A percentile compares a stretch with the other conserved stretches of the same genome.
Evolutionary conservation across 2,797 vertebrate genomes (phyloP).

Genomic region (Malacoraja senta): DNA sequence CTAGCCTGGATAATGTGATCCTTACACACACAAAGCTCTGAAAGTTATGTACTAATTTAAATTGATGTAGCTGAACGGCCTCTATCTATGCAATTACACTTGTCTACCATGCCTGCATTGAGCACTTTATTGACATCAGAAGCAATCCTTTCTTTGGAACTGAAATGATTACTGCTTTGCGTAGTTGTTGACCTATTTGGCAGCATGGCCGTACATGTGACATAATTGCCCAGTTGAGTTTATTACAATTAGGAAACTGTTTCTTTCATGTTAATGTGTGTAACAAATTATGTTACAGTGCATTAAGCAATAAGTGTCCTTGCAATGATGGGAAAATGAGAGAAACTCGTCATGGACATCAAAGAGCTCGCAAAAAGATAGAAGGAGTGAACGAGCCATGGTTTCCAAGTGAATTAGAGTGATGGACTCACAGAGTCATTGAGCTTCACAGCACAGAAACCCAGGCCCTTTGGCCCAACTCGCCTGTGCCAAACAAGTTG

Average conservation of each 20-base stretch:
- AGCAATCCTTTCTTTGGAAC: constrained; percentile 5
- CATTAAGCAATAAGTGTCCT: constrained; percentile 8
- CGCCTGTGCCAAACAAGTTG: too few relatives aligned
- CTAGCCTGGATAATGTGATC: not conserved
- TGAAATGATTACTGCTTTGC: constrained; percentile 21
- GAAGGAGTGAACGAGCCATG: not conserved
- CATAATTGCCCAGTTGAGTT: constrained; percentile 29
- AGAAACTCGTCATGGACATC: not conserved
- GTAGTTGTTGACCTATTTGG: constrained; percentile 33
- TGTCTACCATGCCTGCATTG: not conserved
- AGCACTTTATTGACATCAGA: constrained; percentile 34
- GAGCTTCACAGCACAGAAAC: too few relatives aligned
- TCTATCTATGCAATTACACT: constrained; percentile 22
- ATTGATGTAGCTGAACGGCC: constrained; percentile 9
- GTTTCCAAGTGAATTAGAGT: not conserved
- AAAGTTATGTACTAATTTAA: constrained; percentile 19
- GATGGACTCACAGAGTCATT: too few relatives aligned
- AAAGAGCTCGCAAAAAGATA: not conserved
- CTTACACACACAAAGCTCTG: not conserved
- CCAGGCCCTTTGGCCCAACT: too few relatives aligned
- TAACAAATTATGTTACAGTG: constrained; percentile 14
- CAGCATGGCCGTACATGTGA: constrained; percentile 1
- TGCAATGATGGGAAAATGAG: constrained; percentile 16
- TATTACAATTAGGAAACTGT: constrained; percentile 22
- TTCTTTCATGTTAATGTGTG: constrained; percentile 24